phyloP scores from a whole-genome alignment of 2,888 invertebrate species.

The Congeria kusceri region DNA sequence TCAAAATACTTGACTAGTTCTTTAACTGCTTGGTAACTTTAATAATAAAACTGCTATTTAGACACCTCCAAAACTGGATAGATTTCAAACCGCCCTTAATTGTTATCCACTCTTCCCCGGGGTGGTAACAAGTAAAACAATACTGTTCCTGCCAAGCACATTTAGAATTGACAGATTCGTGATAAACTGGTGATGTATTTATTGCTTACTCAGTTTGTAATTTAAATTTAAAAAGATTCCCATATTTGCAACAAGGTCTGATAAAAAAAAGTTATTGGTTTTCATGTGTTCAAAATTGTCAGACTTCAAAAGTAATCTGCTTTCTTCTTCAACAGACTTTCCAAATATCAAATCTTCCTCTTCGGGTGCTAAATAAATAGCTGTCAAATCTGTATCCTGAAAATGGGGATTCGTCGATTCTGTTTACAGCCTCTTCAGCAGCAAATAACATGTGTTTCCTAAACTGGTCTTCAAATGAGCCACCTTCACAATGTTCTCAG shows the following conservation, averaged over 20 bases:
- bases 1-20: conserved; percentile 32
- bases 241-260: conserved; percentile 20
- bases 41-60: conserved; percentile 30
- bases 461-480: conserved; percentile 25
- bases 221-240: conserved; percentile 24
- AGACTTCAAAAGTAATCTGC: conserved; percentile 10
- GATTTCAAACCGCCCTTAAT: conserved; percentile 25
- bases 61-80: conserved; percentile 34
- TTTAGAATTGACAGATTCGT: conserved; percentile 18
- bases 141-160: conserved; percentile 40
- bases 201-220: conserved; percentile 17
- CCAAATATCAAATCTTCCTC: conserved; percentile 27
- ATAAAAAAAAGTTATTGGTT: conserved; percentile 32
- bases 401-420: conserved; percentile 29
- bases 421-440: conserved; percentile 14
- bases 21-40: conserved; percentile 22
- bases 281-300: conserved; percentile 22
- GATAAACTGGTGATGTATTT: conserved; percentile 11
- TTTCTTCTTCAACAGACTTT: not conserved
- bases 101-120: conserved; percentile 25
- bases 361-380: conserved; percentile 8
- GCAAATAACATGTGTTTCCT: conserved; percentile 27
- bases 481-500: conserved; percentile 12
- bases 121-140: conserved; percentile 9
- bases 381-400: conserved; percentile 5